Conservation (phyloP, 2,888 invertebrate species). For the Aelia acuminata region DNA sequence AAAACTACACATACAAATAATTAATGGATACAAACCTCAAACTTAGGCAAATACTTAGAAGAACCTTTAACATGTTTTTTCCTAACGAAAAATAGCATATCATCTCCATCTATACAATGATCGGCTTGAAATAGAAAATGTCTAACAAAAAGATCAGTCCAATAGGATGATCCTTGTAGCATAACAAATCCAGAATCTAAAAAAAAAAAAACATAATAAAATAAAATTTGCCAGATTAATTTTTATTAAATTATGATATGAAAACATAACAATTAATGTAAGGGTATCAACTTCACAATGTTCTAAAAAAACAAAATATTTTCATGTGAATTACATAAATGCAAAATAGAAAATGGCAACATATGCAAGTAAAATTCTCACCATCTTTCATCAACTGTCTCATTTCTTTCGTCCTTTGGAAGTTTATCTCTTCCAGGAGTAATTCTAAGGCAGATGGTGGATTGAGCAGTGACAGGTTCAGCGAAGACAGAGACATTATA, state of each 20-base stretch:
- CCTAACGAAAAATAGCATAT: constrained; percentile 95
- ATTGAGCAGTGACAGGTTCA: constrained; percentile 60
- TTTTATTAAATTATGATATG: neutral
- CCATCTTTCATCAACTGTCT: constrained; percentile 90
- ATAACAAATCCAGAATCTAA: constrained; percentile 92
- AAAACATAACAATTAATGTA: neutral
- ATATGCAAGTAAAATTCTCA: constrained; percentile 68
- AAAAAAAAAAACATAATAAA: too few relatives aligned
- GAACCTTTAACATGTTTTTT: constrained; percentile 91
- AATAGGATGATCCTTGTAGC: constrained; percentile 92
- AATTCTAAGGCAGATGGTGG: constrained; percentile 80
- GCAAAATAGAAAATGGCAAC: neutral
- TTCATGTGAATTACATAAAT: constrained; percentile 1
- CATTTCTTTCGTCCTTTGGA: constrained; percentile 92
- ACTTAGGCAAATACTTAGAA: constrained; percentile 89
- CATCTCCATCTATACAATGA: constrained; percentile 91
- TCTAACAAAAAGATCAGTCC: constrained; percentile 95
- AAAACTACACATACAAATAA: too few relatives aligned
- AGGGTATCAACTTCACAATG: neutral
- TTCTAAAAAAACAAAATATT: neutral
- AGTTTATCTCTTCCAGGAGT: constrained; percentile 90
- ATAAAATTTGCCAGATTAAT: too few relatives aligned
- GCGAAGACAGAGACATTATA: constrained; percentile 54
- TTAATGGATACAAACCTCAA: constrained; percentile 77
- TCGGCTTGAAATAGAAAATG: constrained; percentile 94